Base-by-base conservation (phyloP, 2,888 invertebrate species). In the Drosophila suboccidentalis region DNA sequence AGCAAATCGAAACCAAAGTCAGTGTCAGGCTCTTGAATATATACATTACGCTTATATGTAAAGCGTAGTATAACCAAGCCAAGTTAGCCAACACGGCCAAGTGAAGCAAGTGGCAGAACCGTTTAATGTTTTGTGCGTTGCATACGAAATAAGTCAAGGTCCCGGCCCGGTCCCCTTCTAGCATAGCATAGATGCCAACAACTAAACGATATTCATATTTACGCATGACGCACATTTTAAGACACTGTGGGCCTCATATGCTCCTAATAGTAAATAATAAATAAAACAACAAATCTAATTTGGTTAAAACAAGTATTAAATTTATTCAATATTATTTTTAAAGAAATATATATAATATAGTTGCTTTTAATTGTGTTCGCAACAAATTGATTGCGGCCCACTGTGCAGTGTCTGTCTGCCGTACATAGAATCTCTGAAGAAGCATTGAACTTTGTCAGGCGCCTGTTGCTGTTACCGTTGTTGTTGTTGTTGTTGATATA, bases 101-200 rank as follows among this genome's bases (percentile, higher is more conserved):
- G 65, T 57, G 32, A 57, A 34, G 19, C 62, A 51, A 46, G 26
- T 53, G 73, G 44, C 57, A 71, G 68, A 80, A 71, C 51, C 70
- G 78, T 60, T 81, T 72, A 64, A 59, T 34, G 55, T n/a, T 53
- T 29, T 85, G 86, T 85, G 84, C 22, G 51, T 26, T 76, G 84
- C 79, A 84, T 84, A 87, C 88, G 59, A 57, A 89, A 85, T 89
- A 89, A 84, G 84, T 87, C 84, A 84, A 89, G 90, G 88, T 72
- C 74, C 71, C 72, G 43, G 43, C 74, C 71, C 72, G 43, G 43
- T 62, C n/a, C n/a, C 34, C 19, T 43, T 6, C 22, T 51, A 51
- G 38, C 71, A 47, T 53, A 54, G 38, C 71, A 50, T 53, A 71
- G 58, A 64, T 58, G 57, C 68, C 61, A 61, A 36, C 22, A 19